Percentiles rank a stretch among this genome's conserved stretches.
phyloP scores from a whole-genome alignment of 1,140 invertebrate species.

The Platyscapa corneri region DNA sequence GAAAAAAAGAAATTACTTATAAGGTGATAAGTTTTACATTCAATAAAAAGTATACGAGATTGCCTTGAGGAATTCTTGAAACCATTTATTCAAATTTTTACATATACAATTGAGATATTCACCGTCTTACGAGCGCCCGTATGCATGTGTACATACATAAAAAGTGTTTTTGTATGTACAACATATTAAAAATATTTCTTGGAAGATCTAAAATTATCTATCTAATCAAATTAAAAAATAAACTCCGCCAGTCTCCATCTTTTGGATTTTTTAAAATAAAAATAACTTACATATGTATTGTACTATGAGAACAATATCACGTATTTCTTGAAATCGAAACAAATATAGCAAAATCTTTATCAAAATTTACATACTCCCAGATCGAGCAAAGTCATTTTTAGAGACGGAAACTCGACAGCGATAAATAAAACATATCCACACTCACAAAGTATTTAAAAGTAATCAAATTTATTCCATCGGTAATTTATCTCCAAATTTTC shows the following conservation, averaged over 20 bases:
- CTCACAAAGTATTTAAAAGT: too few relatives aligned
- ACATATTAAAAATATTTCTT: not conserved
- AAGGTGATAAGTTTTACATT: not conserved
- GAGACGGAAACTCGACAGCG: too few relatives aligned
- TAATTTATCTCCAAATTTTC: too few relatives aligned
- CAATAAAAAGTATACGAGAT: not conserved
- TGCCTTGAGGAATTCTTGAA: not conserved
- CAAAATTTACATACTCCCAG: too few relatives aligned
- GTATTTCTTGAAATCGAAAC: not conserved
- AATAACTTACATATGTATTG: not conserved
- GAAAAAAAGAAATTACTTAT: not conserved
- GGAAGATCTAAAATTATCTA: not conserved
- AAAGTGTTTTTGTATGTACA: too few relatives aligned
- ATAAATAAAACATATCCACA: too few relatives aligned
- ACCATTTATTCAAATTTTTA: not conserved
- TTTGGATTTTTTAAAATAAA: not conserved
- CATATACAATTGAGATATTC: not conserved
- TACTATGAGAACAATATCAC: not conserved
- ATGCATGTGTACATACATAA: too few relatives aligned
- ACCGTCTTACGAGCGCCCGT: too few relatives aligned
- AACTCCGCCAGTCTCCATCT: not conserved
- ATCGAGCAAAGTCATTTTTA: too few relatives aligned
- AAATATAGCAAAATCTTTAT: not conserved
- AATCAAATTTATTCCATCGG: too few relatives aligned
- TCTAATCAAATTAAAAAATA: not conserved